Evolutionary conservation across 2,113 vertebrate genomes (phyloP), one percentile per base, ranked within the genome.

Genomic region (Equus quagga): DNA sequence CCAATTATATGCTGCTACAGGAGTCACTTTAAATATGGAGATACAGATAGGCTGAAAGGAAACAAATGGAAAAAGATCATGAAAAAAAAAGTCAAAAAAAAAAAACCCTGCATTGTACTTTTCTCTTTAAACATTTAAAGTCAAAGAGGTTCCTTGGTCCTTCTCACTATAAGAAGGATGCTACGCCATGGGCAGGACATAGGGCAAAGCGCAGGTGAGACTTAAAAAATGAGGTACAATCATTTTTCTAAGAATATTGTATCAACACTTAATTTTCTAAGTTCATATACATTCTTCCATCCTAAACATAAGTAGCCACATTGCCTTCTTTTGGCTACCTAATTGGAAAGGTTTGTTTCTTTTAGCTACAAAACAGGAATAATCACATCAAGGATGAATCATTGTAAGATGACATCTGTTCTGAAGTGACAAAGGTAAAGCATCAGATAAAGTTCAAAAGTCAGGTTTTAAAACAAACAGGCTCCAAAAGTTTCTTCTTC

Each of bases 381-480:
- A 79, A 79, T 81, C 58, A 81, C 92, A 67, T 36, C 62, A 54
- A 44, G 18, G 67, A 80, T 90, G 19, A 92, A 58, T 81, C 84
- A 85, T 23, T 75, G 97, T 67, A 86, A 89, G 78, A 83, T 75
- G 81, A 80, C 62, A 94, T 89, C 67, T 96, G 69, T 80, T 91
- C 58, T 89, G 8, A 44, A 92, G 65, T 85, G 84, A 84, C 54
- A 95, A 80, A 18, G 62, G 9, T 51, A 85, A 94, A 88, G 54
- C 51, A 97, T 62, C n/a, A 83, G 70, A 64, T 69, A 79, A 91
- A 90, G 31, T 56, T 73, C 67, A 62, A 70, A 87, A 64, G 44
- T 36, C 49, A 69, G 49, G 54, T 41, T 92, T 92, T 94, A 58
- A 92, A 91, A 78, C 13, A 62, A 62, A 75, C 0, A 28, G 18